Conservation (phyloP, 2,797 vertebrate genomes). For the Pipistrellus kuhlii region DNA sequence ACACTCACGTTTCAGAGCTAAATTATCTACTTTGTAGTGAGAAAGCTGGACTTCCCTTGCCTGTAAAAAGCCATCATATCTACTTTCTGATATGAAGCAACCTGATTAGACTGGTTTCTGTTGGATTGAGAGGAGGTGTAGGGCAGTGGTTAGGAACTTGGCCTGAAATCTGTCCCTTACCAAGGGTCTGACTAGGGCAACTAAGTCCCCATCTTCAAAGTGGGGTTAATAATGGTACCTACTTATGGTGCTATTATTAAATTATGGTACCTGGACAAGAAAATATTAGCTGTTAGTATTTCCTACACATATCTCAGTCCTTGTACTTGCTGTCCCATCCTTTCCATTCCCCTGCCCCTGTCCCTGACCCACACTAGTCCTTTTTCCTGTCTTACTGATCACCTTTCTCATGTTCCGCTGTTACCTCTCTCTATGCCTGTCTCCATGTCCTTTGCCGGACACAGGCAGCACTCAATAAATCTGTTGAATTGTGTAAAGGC, state of each 20-base stretch:
- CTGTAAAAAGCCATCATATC: neutral
- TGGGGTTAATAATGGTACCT: neutral
- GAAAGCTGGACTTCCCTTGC: constrained; percentile 15
- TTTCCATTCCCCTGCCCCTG: no score
- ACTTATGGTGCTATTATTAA: neutral
- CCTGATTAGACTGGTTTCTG: neutral
- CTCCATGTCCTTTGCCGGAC: neutral
- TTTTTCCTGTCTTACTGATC: neutral
- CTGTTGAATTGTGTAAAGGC: neutral
- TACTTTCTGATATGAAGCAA: neutral
- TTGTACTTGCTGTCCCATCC: neutral
- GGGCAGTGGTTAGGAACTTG: neutral
- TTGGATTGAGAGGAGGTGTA: neutral
- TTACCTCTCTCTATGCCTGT: neutral
- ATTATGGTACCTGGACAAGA: neutral
- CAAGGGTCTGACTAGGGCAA: neutral
- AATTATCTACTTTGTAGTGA: neutral
- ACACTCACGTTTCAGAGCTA: neutral
- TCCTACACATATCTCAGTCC: neutral
- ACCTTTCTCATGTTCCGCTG: neutral
- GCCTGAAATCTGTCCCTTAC: neutral
- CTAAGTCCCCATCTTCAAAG: neutral
- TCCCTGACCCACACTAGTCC: neutral
- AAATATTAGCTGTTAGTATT: neutral
- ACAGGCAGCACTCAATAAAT: constrained; percentile 11